Evolutionary conservation across 2,888 invertebrate species (phyloP), one percentile per base, ranked within the genome.

Genomic region (Resseliella maxima): DNA sequence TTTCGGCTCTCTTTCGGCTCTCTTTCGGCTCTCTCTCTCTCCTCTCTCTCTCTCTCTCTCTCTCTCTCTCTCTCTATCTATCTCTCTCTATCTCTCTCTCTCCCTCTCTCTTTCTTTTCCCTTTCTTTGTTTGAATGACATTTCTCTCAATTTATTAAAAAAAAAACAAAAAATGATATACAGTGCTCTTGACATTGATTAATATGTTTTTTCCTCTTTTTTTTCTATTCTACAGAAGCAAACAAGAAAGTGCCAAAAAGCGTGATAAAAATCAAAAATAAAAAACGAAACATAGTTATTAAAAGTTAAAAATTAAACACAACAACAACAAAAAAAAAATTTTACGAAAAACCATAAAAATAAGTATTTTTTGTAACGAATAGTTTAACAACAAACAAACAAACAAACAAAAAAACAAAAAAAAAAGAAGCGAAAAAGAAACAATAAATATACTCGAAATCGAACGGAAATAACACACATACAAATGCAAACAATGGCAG

Each of bases 221-320:
- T 15, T 24, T 10, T 27, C 24, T 27, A 24, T 59, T 59, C 27
- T 8, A 72, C 72, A 72, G 72, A 72, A 72, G 72, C 72, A 72
- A 72, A 72, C 72, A 72, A 72, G 72, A 72, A 72, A 72, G 72
- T 72, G 72, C 72, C 72, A 72, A 72, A 72, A 72, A 72, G 72
- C 72, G 72, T 72, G 72, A 72, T 72, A 72, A 72, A 72, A 72
- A 72, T 72, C 59, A 59, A 72, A n/a, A n/a, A n/a, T n/a, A n/a
- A 50, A 72, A 72, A 72, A 72, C 72, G 72, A 72, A 72, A 72
- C 35, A 72, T 72, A 72, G 72, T 31, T 72, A 72, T 72, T 72
- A 31, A 72, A 72, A 72, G 31, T 31, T 31, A 83, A 83, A 31
- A 81, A 12, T 24, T 41, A 83, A 85, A 85, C 8, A 85, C n/a